These are phyloP conservation scores for Podotricha telesiphe DNA, from an alignment of 2,888 invertebrate species.

Conservation along the genomic window DNA sequence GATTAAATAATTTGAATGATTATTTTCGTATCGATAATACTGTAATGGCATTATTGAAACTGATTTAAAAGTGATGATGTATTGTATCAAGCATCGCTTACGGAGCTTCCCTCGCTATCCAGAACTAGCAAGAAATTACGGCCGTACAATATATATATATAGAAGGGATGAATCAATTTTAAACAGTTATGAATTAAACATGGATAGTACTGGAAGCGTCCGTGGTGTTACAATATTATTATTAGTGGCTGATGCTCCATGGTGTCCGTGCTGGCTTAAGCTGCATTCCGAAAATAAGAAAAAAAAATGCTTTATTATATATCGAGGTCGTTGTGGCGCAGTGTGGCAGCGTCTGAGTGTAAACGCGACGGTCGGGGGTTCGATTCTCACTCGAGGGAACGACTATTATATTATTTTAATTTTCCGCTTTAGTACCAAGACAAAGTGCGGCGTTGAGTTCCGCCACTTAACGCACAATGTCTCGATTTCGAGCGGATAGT, in stretches of 20 bases:
- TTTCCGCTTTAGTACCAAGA: no score
- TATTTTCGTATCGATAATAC: conserved; percentile 36
- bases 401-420: no score
- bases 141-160: conserved; percentile 5
- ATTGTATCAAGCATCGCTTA: conserved; percentile 59
- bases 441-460: no score
- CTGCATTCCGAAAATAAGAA: conserved; percentile 73
- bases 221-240: conserved; percentile 53
- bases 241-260: conserved; percentile 54
- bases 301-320: conserved; percentile 40
- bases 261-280: conserved; percentile 72
- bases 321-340: no score
- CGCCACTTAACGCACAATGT: no score
- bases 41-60: conserved; percentile 64
- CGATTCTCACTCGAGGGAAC: no score
- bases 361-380: no score
- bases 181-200: background rate
- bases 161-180: background rate
- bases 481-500: no score
- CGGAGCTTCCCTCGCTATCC: conserved; percentile 45
- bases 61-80: conserved; percentile 55
- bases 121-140: conserved; percentile 7
- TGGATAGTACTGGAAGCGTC: conserved; percentile 53
- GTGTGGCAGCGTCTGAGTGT: no score
- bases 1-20: background rate